phyloP scores from a whole-genome alignment of 2,113 vertebrate species.

The Daphoenositta chrysoptera region DNA sequence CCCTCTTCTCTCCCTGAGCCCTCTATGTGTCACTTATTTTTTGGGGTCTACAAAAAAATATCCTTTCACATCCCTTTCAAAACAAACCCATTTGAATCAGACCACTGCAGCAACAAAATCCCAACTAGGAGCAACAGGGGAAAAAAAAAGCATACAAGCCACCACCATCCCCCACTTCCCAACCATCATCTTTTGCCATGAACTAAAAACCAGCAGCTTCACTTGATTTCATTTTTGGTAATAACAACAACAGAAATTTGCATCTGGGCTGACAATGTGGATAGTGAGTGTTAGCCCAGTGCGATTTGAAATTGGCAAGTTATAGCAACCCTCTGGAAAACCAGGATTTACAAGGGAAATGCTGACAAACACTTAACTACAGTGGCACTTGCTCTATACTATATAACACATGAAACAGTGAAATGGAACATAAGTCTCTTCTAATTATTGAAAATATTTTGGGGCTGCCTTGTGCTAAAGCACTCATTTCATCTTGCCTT shows the following conservation, averaged over 20 bases:
- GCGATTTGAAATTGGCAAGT: conserved; percentile 53
- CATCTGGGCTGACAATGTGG: conserved; percentile 49
- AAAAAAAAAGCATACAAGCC: accelerated
- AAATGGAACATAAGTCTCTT: conserved; percentile 33
- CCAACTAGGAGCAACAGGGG: not conserved
- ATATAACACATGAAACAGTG: conserved; percentile 6
- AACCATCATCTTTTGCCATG: not conserved
- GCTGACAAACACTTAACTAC: conserved; percentile 54
- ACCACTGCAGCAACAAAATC: not conserved
- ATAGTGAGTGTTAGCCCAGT: conserved; percentile 21
- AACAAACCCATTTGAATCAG: not conserved
- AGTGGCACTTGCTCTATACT: conserved; percentile 11
- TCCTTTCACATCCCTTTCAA: not conserved
- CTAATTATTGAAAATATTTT: conserved; percentile 56
- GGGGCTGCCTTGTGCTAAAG: not conserved
- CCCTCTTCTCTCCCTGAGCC: not conserved
- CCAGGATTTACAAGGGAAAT: conserved; percentile 39
- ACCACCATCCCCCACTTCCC: not conserved
- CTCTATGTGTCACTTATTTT: not conserved
- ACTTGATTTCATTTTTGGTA: conserved; percentile 66
- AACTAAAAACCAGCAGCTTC: conserved; percentile 51
- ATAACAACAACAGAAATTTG: conserved; percentile 58
- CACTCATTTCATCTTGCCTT: not conserved
- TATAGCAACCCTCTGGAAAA: conserved; percentile 34
- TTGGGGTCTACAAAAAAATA: not conserved